Base-by-base conservation (phyloP, 2,888 invertebrate genomes). In the Scaptodrosophila latifasciaeformis region DNA sequence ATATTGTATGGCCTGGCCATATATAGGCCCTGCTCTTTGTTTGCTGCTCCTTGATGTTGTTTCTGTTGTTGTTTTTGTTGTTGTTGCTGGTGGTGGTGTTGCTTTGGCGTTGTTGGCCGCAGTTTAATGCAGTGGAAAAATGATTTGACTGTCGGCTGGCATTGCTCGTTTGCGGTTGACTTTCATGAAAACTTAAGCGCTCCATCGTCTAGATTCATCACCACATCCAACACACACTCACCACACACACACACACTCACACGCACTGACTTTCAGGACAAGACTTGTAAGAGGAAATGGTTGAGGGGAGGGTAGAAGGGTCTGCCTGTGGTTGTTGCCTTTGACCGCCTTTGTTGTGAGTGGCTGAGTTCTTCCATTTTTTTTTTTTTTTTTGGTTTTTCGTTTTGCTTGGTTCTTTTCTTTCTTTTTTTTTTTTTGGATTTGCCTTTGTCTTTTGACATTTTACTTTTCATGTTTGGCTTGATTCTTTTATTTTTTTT, bases 41-140 rank as follows among this genome's bases (percentile, higher is more conserved):
- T 19, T 19, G 29, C n/a, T n/a, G 40, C 31, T 21, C 31, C 39
- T 49, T 49, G 29, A 40, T 49, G n/a, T 49, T 49, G 49, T 30
- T 46, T 46, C 42, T 59, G 54, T 54, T 54, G 58, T 9, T 17
- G 17, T 15, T 37, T n/a, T 17, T 17, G 35, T 35, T 3, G 24
- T 7, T 7, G 24, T 24, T 24, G 24, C 24, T 24, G 24, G 3
- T 24, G 24, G 17, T 31, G n/a, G 31, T 31, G 31, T n/a, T 15
- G 34, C n/a, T 43, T 21, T 24, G 31, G 18, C 31, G 10, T 5
- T 18, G 24, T 29, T 47, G 58, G 66, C 40, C 62, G 51, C 59
- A 62, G 68, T 65, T 75, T 75, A 75, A 78, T 78, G 75, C 75
- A 78, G 70, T 75, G 75, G 78, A 75, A 75, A 75, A 77, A 71